Percentiles rank a stretch among this genome's conserved stretches.
Conservation (phyloP, 2,888 invertebrate species). For the Campoplex capitator region DNA sequence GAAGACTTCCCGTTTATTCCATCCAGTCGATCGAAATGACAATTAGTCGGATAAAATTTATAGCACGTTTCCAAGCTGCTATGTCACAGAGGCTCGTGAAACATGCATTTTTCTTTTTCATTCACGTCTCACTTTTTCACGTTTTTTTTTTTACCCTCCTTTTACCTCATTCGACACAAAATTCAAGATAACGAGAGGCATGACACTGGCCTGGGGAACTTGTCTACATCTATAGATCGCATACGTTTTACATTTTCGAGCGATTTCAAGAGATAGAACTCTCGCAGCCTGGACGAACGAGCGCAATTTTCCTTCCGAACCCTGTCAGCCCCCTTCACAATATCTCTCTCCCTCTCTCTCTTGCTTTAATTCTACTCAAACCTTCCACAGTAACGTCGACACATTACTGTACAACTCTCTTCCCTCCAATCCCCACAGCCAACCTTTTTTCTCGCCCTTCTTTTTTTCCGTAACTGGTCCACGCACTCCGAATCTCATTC, state of each 20-base stretch:
- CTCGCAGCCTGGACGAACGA: conserved; percentile 65
- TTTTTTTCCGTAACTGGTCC: conserved; percentile 37
- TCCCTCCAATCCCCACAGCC: conserved; percentile 1
- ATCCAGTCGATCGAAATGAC: conserved; percentile 18
- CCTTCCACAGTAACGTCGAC: conserved; percentile 28
- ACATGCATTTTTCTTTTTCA: neutral
- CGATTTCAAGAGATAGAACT: conserved; percentile 68
- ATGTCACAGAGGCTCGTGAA: neutral
- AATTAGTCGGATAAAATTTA: conserved; percentile 41
- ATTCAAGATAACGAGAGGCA: conserved; percentile 65
- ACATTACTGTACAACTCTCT: conserved; percentile 29
- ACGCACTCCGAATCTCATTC: conserved; percentile 50
- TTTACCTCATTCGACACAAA: conserved; percentile 56
- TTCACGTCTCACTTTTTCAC: neutral
- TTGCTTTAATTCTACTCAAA: conserved; percentile 28
- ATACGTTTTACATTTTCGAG: conserved; percentile 73
- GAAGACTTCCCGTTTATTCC: conserved; percentile 17
- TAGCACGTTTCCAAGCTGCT: neutral
- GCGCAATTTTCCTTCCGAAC: conserved; percentile 77
- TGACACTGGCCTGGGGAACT: conserved; percentile 29
- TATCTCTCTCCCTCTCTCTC: conserved; percentile 33
- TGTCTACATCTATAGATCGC: conserved; percentile 25
- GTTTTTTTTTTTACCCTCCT: neutral
- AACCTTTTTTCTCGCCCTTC: neutral
- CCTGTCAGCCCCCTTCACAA: conserved; percentile 24